These are phyloP conservation scores for Nematolebias whitei DNA, from an alignment of 2,113 vertebrate genomes.

Conservation along the genomic window DNA sequence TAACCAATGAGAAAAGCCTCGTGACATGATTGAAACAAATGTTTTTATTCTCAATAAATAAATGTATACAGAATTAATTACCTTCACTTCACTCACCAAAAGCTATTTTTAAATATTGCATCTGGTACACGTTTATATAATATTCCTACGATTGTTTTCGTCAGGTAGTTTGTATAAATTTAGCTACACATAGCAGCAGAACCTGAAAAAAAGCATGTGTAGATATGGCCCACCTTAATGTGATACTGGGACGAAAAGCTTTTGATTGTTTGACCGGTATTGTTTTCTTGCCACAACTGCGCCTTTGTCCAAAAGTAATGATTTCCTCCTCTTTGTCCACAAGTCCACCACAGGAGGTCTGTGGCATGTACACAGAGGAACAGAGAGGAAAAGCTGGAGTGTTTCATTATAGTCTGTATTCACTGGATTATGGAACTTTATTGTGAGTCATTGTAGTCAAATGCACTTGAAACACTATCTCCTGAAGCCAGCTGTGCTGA, in stretches of 20 bases:
- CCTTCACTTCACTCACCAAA: too few relatives aligned
- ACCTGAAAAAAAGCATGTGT: conserved; percentile 12
- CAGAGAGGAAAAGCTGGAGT: conserved; percentile 11
- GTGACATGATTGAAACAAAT: too few relatives aligned
- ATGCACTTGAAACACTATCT: conserved; percentile 40
- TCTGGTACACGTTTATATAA: background rate
- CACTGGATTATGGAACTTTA: conserved; percentile 3
- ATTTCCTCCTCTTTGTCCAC: conserved; percentile 52
- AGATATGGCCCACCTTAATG: background rate
- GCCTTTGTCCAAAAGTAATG: conserved; percentile 57
- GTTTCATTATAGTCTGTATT: conserved; percentile 23
- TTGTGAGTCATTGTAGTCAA: conserved; percentile 15
- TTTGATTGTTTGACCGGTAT: conserved; percentile 46
- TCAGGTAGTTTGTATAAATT: background rate
- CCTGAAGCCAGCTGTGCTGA: conserved; percentile 37
- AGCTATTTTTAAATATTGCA: background rate
- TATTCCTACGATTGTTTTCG: too few relatives aligned
- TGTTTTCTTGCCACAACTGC: conserved; percentile 44
- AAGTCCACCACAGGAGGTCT: conserved; percentile 29
- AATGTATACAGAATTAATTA: too few relatives aligned
- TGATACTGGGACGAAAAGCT: conserved; percentile 15
- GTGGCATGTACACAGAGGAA: conserved; percentile 7
- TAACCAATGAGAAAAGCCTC: too few relatives aligned
- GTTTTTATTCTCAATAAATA: too few relatives aligned
- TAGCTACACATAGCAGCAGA: background rate